phyloP scores from a whole-genome alignment of 2,888 invertebrate species.

The Caenorhabditis virilis region DNA sequence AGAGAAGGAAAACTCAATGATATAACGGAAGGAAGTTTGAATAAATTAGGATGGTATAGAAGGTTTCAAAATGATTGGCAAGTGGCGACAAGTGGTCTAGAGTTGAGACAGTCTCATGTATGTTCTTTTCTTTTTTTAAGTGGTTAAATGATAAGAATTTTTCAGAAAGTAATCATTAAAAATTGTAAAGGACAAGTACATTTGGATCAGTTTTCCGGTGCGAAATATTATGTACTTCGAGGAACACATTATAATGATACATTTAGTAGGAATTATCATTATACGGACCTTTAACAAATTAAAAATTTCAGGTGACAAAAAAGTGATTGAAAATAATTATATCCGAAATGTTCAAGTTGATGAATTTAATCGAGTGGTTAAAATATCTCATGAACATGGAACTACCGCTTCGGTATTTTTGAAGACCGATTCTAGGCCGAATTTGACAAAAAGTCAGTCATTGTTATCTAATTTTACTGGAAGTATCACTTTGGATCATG shows the following conservation, averaged over 20 bases:
- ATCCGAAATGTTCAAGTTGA: conserved; percentile 34
- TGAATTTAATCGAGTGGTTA: conserved; percentile 24
- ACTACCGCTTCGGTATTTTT: conserved; percentile 31
- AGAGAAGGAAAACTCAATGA: conserved; percentile 34
- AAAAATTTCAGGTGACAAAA: conserved; percentile 17
- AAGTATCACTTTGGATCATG: conserved; percentile 34
- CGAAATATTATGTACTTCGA: conserved; percentile 29
- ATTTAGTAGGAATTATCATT: conserved; percentile 8
- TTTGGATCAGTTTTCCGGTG: conserved; percentile 37
- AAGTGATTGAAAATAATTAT: conserved; percentile 23
- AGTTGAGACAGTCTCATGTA: conserved; percentile 33
- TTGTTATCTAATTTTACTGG: conserved; percentile 32
- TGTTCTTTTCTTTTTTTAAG: conserved; percentile 1
- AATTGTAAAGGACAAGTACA: conserved; percentile 36
- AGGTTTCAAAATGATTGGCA: conserved; percentile 28
- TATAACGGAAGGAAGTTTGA: conserved; percentile 26
- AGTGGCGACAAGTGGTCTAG: conserved; percentile 23
- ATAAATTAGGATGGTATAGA: conserved; percentile 36
- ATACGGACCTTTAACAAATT: neutral
- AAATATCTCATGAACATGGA: conserved; percentile 34
- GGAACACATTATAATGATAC: conserved; percentile 35
- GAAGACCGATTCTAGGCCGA: conserved; percentile 37
- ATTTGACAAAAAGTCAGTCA: conserved; percentile 36
- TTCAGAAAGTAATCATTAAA: conserved; percentile 38
- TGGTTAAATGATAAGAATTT: neutral